Conservation (phyloP, 2,113 vertebrate genomes). For the Hemibagrus wyckioides region DNA sequence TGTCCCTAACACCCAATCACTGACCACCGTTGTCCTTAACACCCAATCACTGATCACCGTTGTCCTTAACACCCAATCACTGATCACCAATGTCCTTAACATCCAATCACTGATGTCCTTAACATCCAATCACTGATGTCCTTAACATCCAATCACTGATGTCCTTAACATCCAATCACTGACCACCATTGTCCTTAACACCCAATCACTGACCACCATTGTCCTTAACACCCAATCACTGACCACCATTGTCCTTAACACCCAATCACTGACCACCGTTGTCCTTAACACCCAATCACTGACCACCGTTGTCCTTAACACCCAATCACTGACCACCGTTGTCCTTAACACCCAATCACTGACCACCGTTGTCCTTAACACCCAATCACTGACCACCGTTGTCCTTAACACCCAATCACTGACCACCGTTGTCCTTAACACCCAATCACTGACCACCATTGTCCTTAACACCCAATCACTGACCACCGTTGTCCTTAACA, state of each 20-base stretch:
- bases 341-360: not conserved
- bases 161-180: not conserved
- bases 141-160: too few relatives aligned
- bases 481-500: not conserved
- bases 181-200: too few relatives aligned
- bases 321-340: too few relatives aligned
- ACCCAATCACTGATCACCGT: not conserved
- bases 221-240: not conserved
- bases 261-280: too few relatives aligned
- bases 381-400: too few relatives aligned
- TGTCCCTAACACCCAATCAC: not conserved
- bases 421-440: too few relatives aligned
- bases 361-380: too few relatives aligned
- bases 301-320: too few relatives aligned
- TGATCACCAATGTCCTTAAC: not conserved
- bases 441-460: too few relatives aligned
- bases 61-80: not conserved
- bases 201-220: too few relatives aligned
- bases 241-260: too few relatives aligned
- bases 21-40: not conserved
- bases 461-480: not conserved
- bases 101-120: not conserved
- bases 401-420: not conserved
- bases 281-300: not conserved
- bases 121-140: not conserved